Evolutionary conservation across 2,797 vertebrate genomes (phyloP), one percentile per base, ranked within the genome.

Genomic region (Oreortyx pictus): DNA sequence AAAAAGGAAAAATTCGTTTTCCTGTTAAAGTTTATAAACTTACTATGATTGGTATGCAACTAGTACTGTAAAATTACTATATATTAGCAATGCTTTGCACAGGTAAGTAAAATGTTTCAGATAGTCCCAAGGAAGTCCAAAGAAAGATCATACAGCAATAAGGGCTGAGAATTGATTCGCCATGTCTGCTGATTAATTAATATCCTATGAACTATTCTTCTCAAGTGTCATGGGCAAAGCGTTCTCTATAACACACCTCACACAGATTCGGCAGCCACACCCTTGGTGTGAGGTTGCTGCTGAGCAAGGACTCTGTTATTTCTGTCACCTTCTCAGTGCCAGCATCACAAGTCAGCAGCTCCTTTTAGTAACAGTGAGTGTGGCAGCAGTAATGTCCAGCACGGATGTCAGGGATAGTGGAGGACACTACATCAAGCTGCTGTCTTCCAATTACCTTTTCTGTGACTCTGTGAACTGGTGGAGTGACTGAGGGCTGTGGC

Each of bases 301-400:
- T 54, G 71, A 94, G 47, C 91, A 91, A 93, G 83, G 72, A 24
- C 88, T 61, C 64, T 65, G 6, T 62, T 86, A 14, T 90, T 89
- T 65, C 39, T 80, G 81, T 39, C 88, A 17, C 88, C 85, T 68
- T 56, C 29, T 11, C 92, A 6, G 31, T 27, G 74, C 82, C 92
- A 79, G 74, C 59, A 18, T 27, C 49, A 7, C 39, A 2, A 54
- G 44, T 64, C 92, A 89, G 82, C 60, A 7, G 31, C 39, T 52
- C 64, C 80, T 68, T 29, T 19, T 14, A 6, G 7, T 11, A 7
- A 1, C 52, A 66, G 68, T 6, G 1, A 37, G 11, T 4, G 4
- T 1, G 37, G 56, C 77, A 93, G 86, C 81, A 10, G 57, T 24
- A 39, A 20, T 3, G 2, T 1, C 5, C 33, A 44, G 52, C 41